Conservation (phyloP, 2,888 invertebrate genomes). For the Pollenia griseotomentosa region DNA sequence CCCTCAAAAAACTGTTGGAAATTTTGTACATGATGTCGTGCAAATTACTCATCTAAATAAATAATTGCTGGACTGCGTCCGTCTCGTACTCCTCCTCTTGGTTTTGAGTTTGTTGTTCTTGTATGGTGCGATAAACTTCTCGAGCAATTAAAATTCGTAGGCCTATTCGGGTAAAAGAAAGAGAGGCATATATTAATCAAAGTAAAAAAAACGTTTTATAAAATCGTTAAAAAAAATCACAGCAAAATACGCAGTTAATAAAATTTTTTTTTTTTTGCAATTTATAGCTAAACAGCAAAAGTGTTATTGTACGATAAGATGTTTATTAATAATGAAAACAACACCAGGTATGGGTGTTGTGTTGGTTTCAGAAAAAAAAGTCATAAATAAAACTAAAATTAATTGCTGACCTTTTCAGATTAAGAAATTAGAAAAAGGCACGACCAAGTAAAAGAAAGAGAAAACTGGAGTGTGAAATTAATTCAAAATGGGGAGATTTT, state of each 20-base stretch:
- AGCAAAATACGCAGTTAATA: conserved; percentile 35
- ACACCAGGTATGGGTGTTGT: background rate
- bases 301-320: conserved; percentile 26
- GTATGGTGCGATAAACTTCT: conserved; percentile 57
- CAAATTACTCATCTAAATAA: conserved; percentile 67
- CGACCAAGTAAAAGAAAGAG: too few relatives aligned
- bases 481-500: too few relatives aligned
- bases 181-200: conserved; percentile 30
- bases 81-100: conserved; percentile 38
- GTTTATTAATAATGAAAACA: conserved; percentile 22
- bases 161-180: conserved; percentile 76
- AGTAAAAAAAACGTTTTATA: conserved; percentile 34
- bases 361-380: background rate
- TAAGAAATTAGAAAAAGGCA: background rate
- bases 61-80: conserved; percentile 61
- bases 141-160: conserved; percentile 82
- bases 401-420: conserved; percentile 44
- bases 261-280: conserved; percentile 28
- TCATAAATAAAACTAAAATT: conserved; percentile 52
- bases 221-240: background rate
- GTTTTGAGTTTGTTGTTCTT: conserved; percentile 21
- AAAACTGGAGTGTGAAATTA: too few relatives aligned
- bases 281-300: conserved; percentile 5
- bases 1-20: background rate
- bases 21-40: conserved; percentile 60